Evolutionary conservation across 2,797 vertebrate genomes (phyloP).

Genomic region (Agapornis canus): DNA sequence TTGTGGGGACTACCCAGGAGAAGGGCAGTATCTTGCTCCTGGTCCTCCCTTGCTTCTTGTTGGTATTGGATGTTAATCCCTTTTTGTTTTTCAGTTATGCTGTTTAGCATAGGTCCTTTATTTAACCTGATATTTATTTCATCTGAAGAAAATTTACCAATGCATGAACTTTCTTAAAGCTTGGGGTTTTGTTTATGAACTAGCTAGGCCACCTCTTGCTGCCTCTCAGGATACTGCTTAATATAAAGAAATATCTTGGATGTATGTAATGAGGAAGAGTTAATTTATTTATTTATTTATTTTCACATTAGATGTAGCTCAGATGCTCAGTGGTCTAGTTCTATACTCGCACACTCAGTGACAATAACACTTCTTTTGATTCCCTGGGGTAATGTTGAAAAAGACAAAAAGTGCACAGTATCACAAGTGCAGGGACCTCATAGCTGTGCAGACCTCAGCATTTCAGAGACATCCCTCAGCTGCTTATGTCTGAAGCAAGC

Average conservation of each 20-base stretch:
- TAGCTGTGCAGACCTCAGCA: neutral
- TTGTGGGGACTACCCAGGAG: neutral
- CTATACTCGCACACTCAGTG: rapidly evolving
- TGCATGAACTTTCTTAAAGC: neutral
- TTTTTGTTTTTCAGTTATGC: neutral
- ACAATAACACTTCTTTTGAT: neutral
- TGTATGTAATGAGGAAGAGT: too few species aligned
- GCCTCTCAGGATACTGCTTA: neutral
- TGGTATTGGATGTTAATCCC: neutral
- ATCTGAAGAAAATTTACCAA: neutral
- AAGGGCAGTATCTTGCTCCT: neutral
- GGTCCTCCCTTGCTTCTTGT: neutral
- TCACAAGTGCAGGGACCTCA: rapidly evolving
- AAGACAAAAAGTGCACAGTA: rapidly evolving
- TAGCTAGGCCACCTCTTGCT: neutral
- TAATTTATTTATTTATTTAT: neutral
- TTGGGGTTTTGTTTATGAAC: neutral
- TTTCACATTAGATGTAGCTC: neutral
- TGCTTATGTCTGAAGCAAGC: neutral
- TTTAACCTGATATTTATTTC: neutral
- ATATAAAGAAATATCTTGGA: neutral
- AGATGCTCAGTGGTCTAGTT: too few species aligned
- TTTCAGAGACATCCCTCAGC: neutral
- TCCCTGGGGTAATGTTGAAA: neutral
- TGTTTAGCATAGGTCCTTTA: neutral